These are phyloP conservation scores for Erannis defoliaria DNA, from an alignment of 2,888 invertebrate species.

Conservation along the genomic window DNA sequence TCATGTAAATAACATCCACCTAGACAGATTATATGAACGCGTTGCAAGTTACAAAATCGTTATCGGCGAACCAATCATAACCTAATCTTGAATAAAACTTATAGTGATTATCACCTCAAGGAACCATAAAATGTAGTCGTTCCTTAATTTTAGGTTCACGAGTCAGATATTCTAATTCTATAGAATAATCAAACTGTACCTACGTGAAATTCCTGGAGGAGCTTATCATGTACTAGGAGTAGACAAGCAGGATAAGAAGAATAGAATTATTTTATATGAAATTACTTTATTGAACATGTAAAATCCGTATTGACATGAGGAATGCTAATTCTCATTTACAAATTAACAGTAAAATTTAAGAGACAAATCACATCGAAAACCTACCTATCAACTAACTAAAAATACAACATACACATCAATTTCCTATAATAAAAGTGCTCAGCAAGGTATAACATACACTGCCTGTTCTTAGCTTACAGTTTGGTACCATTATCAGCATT, in stretches of 20 bases:
- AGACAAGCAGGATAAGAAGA: constrained; percentile 58
- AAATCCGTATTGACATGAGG: constrained; percentile 87
- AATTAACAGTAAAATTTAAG: constrained; percentile 87
- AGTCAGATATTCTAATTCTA: too few relatives aligned
- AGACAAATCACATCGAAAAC: constrained; percentile 86
- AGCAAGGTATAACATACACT: constrained; percentile 52
- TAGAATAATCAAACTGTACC: background rate
- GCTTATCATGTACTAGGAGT: too few relatives aligned
- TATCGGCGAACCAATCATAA: too few relatives aligned
- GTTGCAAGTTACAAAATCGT: too few relatives aligned
- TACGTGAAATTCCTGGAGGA: background rate
- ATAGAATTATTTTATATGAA: constrained; percentile 79
- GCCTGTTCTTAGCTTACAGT: constrained; percentile 73
- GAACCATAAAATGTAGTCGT: too few relatives aligned
- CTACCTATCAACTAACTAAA: constrained; percentile 86
- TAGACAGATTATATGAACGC: too few relatives aligned
- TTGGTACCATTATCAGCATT: constrained; percentile 84
- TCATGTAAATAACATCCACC: too few relatives aligned
- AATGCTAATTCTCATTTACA: constrained; percentile 87
- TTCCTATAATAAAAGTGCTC: constrained; percentile 57
- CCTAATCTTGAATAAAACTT: too few relatives aligned
- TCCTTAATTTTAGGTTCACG: too few relatives aligned
- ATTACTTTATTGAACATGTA: constrained; percentile 88
- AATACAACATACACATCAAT: constrained; percentile 80
- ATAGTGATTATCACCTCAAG: too few relatives aligned